Conservation (phyloP, 2,888 invertebrate species). For the Frankliniella intonsa region DNA sequence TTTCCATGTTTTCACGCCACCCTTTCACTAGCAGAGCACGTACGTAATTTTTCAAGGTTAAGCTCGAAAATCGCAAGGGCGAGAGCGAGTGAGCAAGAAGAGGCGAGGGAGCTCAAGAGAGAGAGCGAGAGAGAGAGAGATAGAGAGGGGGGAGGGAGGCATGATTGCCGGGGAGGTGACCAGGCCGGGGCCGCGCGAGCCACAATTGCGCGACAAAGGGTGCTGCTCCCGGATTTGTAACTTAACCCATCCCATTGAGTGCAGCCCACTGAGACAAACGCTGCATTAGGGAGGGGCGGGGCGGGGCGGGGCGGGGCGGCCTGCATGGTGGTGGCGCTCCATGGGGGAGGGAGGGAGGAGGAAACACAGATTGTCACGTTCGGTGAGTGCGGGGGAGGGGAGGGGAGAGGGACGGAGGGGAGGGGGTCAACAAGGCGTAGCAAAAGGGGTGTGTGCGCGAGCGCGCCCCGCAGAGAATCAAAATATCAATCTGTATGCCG, state of each 20-base stretch:
- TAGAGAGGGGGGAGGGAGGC: too few relatives aligned
- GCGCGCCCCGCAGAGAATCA: not conserved
- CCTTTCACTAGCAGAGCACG: too few relatives aligned
- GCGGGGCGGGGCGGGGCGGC: slow-evolving; percentile 24
- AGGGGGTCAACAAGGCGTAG: slow-evolving; percentile 42
- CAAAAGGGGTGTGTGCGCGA: slow-evolving; percentile 42
- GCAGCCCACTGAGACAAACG: slow-evolving; percentile 30
- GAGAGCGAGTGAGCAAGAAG: not conserved
- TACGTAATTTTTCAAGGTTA: too few relatives aligned
- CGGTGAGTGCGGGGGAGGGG: slow-evolving; percentile 41
- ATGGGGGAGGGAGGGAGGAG: slow-evolving; percentile 38
- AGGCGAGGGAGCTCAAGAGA: not conserved
- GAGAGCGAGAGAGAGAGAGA: too few relatives aligned
- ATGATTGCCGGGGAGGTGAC: too few relatives aligned
- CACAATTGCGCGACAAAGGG: slow-evolving; percentile 32
- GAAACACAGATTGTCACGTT: too few relatives aligned
- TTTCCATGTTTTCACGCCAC: too few relatives aligned
- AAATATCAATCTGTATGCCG: slow-evolving; percentile 38
- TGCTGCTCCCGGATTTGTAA: slow-evolving; percentile 1
- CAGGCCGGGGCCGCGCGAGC: slow-evolving; percentile 40
- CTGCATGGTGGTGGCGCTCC: too few relatives aligned
- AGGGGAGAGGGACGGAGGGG: slow-evolving; percentile 38
- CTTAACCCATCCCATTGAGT: slow-evolving; percentile 32
- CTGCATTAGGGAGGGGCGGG: not conserved
- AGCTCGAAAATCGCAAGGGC: too few relatives aligned